These are phyloP conservation scores for Tachysurus vachellii DNA, from an alignment of 2,113 vertebrate genomes.

Conservation along the genomic window DNA sequence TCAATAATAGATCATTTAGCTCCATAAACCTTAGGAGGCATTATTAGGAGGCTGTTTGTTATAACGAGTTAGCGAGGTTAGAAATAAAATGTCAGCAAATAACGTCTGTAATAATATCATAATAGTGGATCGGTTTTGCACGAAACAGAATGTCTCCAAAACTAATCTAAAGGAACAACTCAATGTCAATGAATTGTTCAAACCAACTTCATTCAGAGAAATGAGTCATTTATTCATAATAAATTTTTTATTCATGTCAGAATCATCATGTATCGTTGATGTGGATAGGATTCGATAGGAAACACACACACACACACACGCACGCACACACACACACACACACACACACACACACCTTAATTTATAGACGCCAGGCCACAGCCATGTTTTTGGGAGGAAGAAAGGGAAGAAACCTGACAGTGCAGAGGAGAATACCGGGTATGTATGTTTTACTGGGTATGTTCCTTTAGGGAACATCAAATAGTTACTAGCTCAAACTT, in stretches of 20 bases:
- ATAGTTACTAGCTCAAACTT: too few species aligned
- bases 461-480: too few species aligned
- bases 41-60: neutral
- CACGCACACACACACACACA: too few species aligned
- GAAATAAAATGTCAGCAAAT: neutral
- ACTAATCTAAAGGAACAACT: neutral
- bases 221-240: neutral
- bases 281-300: too few species aligned
- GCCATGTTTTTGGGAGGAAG: neutral
- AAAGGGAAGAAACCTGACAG: neutral
- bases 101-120: neutral
- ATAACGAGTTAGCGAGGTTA: neutral
- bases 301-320: neutral
- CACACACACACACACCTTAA: neutral
- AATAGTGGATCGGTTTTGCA: neutral
- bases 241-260: too few species aligned
- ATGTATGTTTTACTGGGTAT: too few species aligned
- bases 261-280: too few species aligned
- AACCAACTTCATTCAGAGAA: neutral
- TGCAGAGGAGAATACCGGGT: neutral
- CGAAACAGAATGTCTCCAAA: neutral
- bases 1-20: neutral
- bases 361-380: neutral
- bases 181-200: neutral
- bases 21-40: neutral